These are phyloP conservation scores for Craseonycteris thonglongyai DNA, from an alignment of 2,113 vertebrate species.

Conservation along the genomic window DNA sequence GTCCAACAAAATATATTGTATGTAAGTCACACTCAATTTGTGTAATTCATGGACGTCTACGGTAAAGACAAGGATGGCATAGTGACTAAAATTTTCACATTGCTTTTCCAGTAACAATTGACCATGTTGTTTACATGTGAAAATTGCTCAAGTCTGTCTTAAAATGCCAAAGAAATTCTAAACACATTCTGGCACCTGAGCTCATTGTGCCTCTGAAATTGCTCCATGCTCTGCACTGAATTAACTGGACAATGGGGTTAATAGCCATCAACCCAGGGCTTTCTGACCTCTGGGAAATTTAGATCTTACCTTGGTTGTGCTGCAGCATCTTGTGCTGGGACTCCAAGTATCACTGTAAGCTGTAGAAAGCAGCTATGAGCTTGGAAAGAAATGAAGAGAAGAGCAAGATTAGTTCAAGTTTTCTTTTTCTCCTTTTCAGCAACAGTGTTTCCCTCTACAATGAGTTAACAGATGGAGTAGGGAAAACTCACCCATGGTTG, in stretches of 20 bases:
- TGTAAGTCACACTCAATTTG: not conserved
- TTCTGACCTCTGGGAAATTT: constrained; percentile 44
- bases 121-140: constrained; percentile 31
- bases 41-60: not conserved
- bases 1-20: not conserved
- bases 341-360: not conserved
- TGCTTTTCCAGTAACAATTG: not conserved
- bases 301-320: not conserved
- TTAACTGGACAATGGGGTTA: constrained; percentile 54
- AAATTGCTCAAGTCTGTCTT: constrained; percentile 39
- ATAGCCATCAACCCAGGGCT: constrained; percentile 26
- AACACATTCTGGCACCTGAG: constrained; percentile 29
- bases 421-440: not conserved
- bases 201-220: constrained; percentile 52
- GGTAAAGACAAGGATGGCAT: not conserved
- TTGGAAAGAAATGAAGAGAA: not conserved
- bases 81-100: not conserved
- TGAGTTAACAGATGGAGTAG: not conserved
- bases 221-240: constrained; percentile 34
- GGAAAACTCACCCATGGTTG: not conserved
- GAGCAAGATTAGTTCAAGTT: not conserved
- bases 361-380: constrained; percentile 36
- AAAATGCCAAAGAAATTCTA: constrained; percentile 50
- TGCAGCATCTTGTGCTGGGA: not conserved
- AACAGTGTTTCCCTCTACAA: not conserved